Evolutionary conservation across 2,113 vertebrate species (phyloP).

Genomic region (Dendrocopos noguchii): DNA sequence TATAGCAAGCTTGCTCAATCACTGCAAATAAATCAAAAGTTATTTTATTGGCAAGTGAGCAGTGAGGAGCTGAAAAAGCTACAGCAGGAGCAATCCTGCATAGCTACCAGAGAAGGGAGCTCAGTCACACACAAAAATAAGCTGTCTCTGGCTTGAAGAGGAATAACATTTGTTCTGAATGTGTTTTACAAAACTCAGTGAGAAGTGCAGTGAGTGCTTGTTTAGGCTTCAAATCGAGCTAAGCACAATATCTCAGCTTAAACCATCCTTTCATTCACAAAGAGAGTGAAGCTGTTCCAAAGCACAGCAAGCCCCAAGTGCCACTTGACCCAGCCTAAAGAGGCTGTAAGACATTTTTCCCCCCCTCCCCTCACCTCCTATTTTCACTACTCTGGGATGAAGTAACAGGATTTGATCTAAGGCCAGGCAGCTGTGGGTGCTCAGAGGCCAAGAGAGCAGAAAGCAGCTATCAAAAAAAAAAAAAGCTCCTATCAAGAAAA

Average conservation of each 20-base stretch:
- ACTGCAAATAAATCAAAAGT: neutral
- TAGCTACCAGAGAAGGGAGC: neutral
- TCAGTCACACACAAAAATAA: rapidly evolving
- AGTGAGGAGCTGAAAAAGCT: neutral
- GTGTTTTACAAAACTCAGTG: rapidly evolving
- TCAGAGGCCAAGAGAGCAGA: neutral
- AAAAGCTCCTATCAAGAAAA: neutral
- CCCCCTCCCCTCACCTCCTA: neutral
- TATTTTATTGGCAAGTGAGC: neutral
- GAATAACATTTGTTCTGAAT: neutral
- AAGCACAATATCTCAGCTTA: neutral
- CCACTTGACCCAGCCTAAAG: neutral
- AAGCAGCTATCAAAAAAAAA: neutral
- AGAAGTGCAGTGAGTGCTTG: neutral
- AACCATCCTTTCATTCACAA: neutral
- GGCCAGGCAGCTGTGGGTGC: neutral
- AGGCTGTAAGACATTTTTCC: neutral
- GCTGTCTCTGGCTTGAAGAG: neutral
- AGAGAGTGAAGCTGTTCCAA: rapidly evolving
- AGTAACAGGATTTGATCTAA: neutral
- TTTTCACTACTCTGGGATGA: neutral
- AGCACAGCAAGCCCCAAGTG: neutral
- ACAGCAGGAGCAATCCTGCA: neutral
- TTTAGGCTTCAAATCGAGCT: neutral
- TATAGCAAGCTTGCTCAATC: rapidly evolving